phyloP scores from a whole-genome alignment of 2,113 vertebrate species.

The Cephalophus harveyi region DNA sequence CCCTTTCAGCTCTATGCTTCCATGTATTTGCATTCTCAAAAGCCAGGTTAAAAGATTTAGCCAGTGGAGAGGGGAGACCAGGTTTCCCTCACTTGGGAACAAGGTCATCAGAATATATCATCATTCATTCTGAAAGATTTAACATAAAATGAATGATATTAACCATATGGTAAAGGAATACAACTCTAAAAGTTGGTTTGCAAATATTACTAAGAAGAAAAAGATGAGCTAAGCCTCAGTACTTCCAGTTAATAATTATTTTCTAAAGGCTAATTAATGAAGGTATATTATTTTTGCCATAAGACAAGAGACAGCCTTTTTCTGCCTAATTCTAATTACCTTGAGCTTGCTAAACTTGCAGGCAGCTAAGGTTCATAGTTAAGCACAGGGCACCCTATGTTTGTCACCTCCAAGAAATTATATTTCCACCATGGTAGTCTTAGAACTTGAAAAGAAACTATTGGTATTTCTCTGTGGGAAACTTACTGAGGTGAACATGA shows the following conservation, averaged over 20 bases:
- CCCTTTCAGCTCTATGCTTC: background rate
- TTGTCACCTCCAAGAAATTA: background rate
- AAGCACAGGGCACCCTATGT: background rate
- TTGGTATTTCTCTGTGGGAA: background rate
- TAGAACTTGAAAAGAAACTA: background rate
- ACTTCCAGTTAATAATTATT: background rate
- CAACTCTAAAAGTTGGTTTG: background rate
- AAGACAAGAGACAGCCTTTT: background rate
- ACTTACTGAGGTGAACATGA: background rate
- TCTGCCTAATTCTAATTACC: background rate
- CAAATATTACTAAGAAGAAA: background rate
- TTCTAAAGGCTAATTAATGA: background rate
- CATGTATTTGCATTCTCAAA: background rate
- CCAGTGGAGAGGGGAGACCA: background rate
- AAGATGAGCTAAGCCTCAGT: background rate
- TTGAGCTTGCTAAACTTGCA: background rate
- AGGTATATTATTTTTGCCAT: background rate
- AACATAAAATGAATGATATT: background rate
- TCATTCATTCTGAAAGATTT: constrained; percentile 18
- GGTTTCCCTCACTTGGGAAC: background rate
- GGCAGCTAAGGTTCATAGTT: background rate
- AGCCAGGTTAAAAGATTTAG: background rate
- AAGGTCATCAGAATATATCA: background rate
- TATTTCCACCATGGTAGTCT: background rate
- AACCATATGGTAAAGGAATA: background rate